A percentile compares a stretch with the other conserved stretches of the same genome.
Evolutionary conservation across 2,888 invertebrate species (phyloP).

Genomic region (Hyposoter dolosus): DNA sequence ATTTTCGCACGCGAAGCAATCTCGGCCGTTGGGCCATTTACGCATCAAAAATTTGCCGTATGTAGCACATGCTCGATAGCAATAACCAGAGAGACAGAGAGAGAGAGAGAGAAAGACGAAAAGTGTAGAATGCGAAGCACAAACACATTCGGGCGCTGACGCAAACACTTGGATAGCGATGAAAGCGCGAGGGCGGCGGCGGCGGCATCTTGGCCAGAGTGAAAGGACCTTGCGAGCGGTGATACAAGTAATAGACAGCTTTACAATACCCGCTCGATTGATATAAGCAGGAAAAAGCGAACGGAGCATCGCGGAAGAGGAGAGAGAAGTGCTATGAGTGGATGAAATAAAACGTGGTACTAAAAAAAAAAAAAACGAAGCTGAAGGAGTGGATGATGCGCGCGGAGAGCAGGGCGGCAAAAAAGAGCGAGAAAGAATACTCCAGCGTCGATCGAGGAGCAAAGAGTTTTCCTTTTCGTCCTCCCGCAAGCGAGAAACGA

Average conservation of each 20-base stretch:
- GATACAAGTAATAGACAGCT: slow-evolving; percentile 9
- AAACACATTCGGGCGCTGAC: slow-evolving; percentile 65
- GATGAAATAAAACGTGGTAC: slow-evolving; percentile 27
- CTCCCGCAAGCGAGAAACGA: slow-evolving; percentile 45
- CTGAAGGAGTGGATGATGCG: slow-evolving; percentile 46
- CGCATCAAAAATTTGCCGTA: too few species aligned
- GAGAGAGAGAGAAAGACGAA: neutral
- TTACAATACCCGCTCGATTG: neutral
- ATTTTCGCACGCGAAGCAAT: too few species aligned
- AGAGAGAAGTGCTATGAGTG: slow-evolving; percentile 31
- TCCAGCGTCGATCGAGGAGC: slow-evolving; percentile 45
- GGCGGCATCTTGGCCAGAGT: slow-evolving; percentile 21
- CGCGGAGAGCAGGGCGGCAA: neutral
- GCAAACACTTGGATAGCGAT: slow-evolving; percentile 71
- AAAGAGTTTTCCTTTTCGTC: slow-evolving; percentile 55
- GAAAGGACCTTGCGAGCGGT: slow-evolving; percentile 37
- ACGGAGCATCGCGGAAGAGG: neutral
- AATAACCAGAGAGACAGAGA: neutral
- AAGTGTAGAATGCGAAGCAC: slow-evolving; percentile 44
- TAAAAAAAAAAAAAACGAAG: slow-evolving; percentile 33
- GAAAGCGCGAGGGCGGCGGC: slow-evolving; percentile 61
- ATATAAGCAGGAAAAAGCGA: slow-evolving; percentile 19
- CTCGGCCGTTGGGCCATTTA: too few species aligned
- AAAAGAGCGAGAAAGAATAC: slow-evolving; percentile 32
- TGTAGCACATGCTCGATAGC: too few species aligned